Evolutionary conservation across 2,113 vertebrate species (phyloP), one percentile per base, ranked within the genome.

Genomic region (Chaetodon auriga): DNA sequence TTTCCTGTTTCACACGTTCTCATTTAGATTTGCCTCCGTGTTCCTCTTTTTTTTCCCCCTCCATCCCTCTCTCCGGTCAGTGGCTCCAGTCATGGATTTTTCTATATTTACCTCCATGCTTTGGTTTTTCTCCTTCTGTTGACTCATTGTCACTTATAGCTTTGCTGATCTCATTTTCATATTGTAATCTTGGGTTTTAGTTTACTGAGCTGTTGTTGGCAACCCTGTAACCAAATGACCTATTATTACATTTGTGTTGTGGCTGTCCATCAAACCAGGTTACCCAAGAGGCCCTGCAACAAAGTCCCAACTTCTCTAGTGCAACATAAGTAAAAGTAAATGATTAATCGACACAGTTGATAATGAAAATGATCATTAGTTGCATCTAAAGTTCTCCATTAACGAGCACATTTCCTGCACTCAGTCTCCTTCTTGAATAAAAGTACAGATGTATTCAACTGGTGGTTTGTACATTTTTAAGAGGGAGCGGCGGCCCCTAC

Each of bases 1-100:
- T 94, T 95, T 96, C 95, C 95, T 96, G 95, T 87, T 95, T 90
- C 86, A 92, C 94, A 94, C 92, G 73, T 94, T 76, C 85, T 54
- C 77, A 45, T 87, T 89, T 76, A 51, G 23, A 76, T 66, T 71
- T 74, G 43, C 49, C 77, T 57, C 23, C 38, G 66, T 15, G 25
- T 38, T 80, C 49, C 46, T 73, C 63, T 61, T 11, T 68, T 46
- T 68, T 63, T 45, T 21, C 61, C 41, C 19, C 62, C 45, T 69
- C 21, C 23, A 51, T 77, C 75, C 25, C 57, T 60, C 35, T 64
- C 68, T 43, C 6, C 48, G 1, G 41, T 68, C 64, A 49, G 0
- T 35, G 25, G 43, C n/a, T 78, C n/a, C 14, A 23, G 30, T 45
- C 30, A 11, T 49, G 64, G 57, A 7, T 36, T 48, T 9, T 45